Evolutionary conservation across 2,888 invertebrate genomes (phyloP), one percentile per base, ranked within the genome.

Genomic region (Eilema caniola): DNA sequence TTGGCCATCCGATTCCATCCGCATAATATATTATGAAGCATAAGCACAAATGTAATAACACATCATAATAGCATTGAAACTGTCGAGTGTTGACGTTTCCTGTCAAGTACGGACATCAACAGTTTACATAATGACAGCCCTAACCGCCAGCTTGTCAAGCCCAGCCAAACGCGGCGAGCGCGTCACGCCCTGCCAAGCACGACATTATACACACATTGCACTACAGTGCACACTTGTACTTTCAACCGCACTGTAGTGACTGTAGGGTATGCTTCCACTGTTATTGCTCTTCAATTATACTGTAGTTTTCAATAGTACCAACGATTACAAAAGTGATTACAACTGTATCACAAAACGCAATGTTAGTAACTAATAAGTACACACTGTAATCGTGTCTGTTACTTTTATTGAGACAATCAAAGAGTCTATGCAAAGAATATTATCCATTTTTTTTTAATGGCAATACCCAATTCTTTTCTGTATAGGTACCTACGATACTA

Each of bases 191-290:
- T 77, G 73, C 72, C 72, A 73, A 82, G 83, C 83, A 66, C 75
- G 66, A 79, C 79, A 83, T 75, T 75, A 78, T 74, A 74, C 76
- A 71, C 72, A 66, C 67, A 68, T 66, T 74, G 73, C 71, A 69
- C 73, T 70, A 41, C 66, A 75, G 65, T 66, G 59, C 71, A 66
- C 70, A 87, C 87, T 88, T 87, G 76, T 81, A 83, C 89, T 88
- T 90, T 89, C 86, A 73, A 80, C 74, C 82, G 84, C 85, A 83
- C 77, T 73, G 70, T 71, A 78, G 12, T 37, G 2, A 28, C 28
- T 28, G 28, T 28, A 28, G 64, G 78, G 71, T 81, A 70, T 68
- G 62, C 66, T 74, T 78, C 70, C 65, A 71, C 70, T 47, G 77
- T 73, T 59, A 25, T 41, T 62, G 66, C 20, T n/a, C 23, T 24